Evolutionary conservation across 2,888 invertebrate species (phyloP).

Genomic region (Automeris io): DNA sequence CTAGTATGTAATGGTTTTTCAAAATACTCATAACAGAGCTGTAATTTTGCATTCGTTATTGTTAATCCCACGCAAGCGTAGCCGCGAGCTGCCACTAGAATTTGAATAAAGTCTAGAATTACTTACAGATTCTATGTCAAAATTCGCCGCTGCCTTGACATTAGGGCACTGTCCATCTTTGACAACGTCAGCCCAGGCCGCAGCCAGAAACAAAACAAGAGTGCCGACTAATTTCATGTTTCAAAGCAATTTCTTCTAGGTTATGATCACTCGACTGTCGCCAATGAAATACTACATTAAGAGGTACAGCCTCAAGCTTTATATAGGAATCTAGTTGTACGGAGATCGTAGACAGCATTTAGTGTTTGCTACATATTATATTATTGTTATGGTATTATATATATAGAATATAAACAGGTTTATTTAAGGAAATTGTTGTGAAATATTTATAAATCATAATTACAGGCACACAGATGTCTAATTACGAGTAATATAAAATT

Average conservation of each 20-base stretch:
- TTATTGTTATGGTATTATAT: too few relatives aligned
- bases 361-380: background rate
- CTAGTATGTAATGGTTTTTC: too few relatives aligned
- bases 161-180: background rate
- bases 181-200: background rate
- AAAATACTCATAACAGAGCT: too few relatives aligned
- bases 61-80: too few relatives aligned
- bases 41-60: too few relatives aligned
- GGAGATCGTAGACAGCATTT: background rate
- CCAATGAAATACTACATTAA: background rate
- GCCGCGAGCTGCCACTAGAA: too few relatives aligned
- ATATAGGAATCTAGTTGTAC: background rate
- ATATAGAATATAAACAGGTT: too few relatives aligned
- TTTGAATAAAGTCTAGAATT: too few relatives aligned
- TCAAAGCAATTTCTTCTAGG: background rate
- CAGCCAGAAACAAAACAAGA: background rate
- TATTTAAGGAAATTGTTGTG: too few relatives aligned
- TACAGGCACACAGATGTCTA: too few relatives aligned
- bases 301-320: background rate
- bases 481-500: too few relatives aligned
- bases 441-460: too few relatives aligned
- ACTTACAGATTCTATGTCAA: background rate
- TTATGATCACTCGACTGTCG: background rate
- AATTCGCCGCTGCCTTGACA: background rate
- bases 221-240: background rate